A percentile compares a stretch with the other conserved stretches of the same genome.
These are phyloP conservation scores for Falco rusticolus DNA, from an alignment of 2,797 vertebrate species.

Conservation along the genomic window DNA sequence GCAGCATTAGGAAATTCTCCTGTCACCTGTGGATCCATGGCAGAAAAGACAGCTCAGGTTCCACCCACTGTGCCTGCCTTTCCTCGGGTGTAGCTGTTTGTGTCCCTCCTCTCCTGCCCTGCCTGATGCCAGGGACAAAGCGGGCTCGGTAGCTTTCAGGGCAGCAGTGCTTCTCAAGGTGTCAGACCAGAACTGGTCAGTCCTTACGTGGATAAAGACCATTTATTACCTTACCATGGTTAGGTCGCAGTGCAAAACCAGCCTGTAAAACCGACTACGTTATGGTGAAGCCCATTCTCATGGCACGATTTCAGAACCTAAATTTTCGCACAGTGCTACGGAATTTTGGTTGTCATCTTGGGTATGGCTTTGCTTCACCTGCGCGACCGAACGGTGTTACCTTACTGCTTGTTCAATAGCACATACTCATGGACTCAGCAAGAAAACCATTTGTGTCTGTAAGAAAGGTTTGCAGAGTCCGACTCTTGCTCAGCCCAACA, in stretches of 20 bases:
- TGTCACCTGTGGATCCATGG: not conserved
- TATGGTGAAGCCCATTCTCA: not conserved
- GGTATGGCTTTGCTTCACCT: not conserved
- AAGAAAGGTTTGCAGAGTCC: not conserved
- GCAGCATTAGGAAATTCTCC: not conserved
- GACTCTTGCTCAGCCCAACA: not conserved
- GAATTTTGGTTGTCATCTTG: not conserved
- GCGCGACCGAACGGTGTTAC: not conserved
- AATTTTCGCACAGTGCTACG: not conserved
- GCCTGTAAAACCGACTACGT: not conserved
- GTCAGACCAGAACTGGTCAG: not conserved
- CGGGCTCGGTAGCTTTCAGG: not conserved
- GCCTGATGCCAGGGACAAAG: not conserved
- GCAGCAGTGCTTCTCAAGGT: not conserved
- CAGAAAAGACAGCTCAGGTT: not conserved
- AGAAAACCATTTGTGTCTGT: not conserved
- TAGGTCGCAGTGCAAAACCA: not conserved
- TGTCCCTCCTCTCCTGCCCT: not conserved
- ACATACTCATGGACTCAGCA: not conserved
- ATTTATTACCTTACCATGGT: not conserved
- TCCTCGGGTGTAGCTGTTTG: not conserved
- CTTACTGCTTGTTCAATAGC: not conserved
- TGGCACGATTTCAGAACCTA: slow-evolving; percentile 5
- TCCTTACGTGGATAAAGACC: not conserved
- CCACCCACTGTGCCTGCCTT: not conserved